Evolutionary conservation across 2,888 invertebrate species (phyloP).

Genomic region (Phorcus lineatus): DNA sequence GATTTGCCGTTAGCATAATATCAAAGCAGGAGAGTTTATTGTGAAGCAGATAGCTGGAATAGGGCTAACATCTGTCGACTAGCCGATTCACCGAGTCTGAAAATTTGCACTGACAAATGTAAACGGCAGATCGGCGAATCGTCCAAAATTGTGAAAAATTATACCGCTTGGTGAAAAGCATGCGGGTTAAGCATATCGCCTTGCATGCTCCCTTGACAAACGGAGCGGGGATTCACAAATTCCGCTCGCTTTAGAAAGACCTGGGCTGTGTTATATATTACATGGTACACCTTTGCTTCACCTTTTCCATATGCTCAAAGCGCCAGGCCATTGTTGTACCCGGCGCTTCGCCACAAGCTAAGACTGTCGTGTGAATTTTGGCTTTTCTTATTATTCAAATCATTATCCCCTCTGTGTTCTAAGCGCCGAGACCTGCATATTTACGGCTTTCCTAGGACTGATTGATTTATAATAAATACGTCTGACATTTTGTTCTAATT

Average conservation of each 20-base stretch:
- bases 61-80: not conserved
- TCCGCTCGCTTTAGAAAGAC: not conserved
- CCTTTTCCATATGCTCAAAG: not conserved
- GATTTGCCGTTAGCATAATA: conserved; percentile 18
- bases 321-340: not conserved
- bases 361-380: not conserved
- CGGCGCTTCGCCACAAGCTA: not conserved
- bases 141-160: conserved; percentile 14
- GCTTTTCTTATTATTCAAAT: no score
- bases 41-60: not conserved
- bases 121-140: not conserved
- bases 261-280: not conserved
- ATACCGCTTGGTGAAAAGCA: not conserved
- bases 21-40: not conserved
- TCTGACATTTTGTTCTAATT: no score
- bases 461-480: no score
- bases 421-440: no score
- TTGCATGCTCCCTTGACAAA: not conserved
- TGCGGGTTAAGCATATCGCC: conserved; percentile 4
- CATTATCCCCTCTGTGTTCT: no score
- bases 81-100: not conserved
- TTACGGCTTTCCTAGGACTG: no score
- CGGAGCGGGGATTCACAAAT: conserved; percentile 7
- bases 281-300: not conserved
- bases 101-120: not conserved